These are phyloP conservation scores for Suricata suricatta DNA, from an alignment of 2,113 vertebrate species.

Conservation along the genomic window DNA sequence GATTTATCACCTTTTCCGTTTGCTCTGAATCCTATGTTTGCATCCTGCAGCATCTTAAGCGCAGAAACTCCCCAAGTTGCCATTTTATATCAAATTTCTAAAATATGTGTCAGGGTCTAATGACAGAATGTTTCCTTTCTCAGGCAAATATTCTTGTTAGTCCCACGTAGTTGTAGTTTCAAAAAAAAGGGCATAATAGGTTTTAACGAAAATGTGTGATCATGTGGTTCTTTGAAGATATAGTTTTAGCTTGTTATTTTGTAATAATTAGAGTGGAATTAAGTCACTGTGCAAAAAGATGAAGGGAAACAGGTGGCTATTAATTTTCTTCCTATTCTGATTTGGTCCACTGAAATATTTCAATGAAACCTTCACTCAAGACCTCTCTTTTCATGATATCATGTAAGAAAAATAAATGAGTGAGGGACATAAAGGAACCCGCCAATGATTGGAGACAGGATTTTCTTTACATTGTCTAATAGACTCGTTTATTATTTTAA, in stretches of 20 bases:
- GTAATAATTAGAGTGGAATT: slow-evolving; percentile 12
- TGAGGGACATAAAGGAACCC: slow-evolving; percentile 64
- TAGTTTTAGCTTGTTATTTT: not conserved
- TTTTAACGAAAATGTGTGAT: slow-evolving; percentile 14
- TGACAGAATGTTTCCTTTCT: not conserved
- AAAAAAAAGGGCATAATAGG: not conserved
- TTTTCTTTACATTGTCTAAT: slow-evolving; percentile 81
- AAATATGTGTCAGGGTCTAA: not conserved
- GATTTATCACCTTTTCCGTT: not conserved
- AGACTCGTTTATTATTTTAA: slow-evolving; percentile 82
- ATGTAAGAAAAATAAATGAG: slow-evolving; percentile 18
- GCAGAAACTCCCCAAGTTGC: not conserved
- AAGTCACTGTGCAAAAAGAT: not conserved
- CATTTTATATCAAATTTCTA: not conserved
- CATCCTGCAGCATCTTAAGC: not conserved
- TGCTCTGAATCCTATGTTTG: not conserved
- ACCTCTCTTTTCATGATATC: not conserved
- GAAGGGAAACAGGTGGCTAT: not conserved
- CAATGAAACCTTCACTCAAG: not conserved
- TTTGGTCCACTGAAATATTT: not conserved
- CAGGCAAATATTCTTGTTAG: not conserved
- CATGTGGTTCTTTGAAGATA: slow-evolving; percentile 1
- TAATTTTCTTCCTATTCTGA: not conserved
- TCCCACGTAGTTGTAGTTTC: not conserved
- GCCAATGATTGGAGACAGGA: slow-evolving; percentile 80